A percentile compares a stretch with the other conserved stretches of the same genome.
Conservation (phyloP, 1,140 invertebrate species). For the Nephotettix cincticeps region DNA sequence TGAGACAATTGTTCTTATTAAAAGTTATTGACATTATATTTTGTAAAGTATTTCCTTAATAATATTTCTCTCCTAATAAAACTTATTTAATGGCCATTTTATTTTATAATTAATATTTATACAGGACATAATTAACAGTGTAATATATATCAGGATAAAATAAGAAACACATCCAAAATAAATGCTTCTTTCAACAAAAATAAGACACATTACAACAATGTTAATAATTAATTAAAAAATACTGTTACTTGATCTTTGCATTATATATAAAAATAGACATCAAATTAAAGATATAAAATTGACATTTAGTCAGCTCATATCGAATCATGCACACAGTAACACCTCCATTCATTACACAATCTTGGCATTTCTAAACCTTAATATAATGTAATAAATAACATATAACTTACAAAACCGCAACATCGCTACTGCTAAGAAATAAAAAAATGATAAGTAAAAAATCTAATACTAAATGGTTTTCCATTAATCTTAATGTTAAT, state of each 20-base stretch:
- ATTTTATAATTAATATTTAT: too few relatives aligned
- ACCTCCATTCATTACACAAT: neutral
- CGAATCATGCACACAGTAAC: neutral
- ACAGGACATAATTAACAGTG: too few relatives aligned
- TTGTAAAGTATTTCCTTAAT: too few relatives aligned
- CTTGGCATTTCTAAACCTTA: neutral
- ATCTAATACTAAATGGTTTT: neutral
- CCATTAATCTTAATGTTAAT: neutral
- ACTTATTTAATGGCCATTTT: too few relatives aligned
- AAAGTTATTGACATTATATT: too few relatives aligned
- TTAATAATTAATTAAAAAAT: neutral
- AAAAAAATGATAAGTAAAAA: slow-evolving; percentile 9
- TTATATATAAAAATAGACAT: slow-evolving; percentile 20
- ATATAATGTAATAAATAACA: slow-evolving; percentile 8
- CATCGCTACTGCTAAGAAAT: neutral
- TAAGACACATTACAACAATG: slow-evolving; percentile 7
- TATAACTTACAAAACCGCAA: slow-evolving; percentile 12
- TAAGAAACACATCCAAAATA: neutral
- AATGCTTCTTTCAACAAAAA: slow-evolving; percentile 16
- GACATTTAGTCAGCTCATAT: neutral
- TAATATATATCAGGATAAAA: neutral
- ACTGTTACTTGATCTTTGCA: neutral
- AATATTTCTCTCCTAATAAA: too few relatives aligned
- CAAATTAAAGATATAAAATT: slow-evolving; percentile 15
- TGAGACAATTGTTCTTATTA: too few relatives aligned